These are phyloP conservation scores for Apotomis betuletana DNA, from an alignment of 2,888 invertebrate species.

Conservation along the genomic window DNA sequence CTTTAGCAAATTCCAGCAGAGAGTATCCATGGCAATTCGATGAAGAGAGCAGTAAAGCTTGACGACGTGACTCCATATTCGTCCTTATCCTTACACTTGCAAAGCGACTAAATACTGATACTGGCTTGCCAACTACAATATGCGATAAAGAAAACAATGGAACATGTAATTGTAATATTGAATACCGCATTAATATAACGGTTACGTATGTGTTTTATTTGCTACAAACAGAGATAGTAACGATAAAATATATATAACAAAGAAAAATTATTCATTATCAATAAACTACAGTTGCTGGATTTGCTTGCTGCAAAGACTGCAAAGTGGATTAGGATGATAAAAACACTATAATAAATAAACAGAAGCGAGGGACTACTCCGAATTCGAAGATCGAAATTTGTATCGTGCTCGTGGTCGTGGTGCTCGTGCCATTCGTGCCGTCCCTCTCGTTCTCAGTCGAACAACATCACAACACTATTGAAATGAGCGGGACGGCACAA, in stretches of 20 bases:
- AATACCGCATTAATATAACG: slow-evolving; percentile 43
- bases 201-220: slow-evolving; percentile 32
- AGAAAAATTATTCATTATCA: background rate
- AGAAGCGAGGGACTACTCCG: too few species aligned
- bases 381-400: too few species aligned
- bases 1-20: slow-evolving; percentile 86
- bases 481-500: too few species aligned
- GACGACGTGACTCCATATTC: slow-evolving; percentile 61
- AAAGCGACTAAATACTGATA: slow-evolving; percentile 8
- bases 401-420: too few species aligned
- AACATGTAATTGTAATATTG: slow-evolving; percentile 19
- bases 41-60: slow-evolving; percentile 87
- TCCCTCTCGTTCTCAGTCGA: too few species aligned
- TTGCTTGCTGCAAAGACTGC: too few species aligned
- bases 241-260: background rate
- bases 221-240: background rate
- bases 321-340: too few species aligned
- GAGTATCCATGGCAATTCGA: slow-evolving; percentile 87
- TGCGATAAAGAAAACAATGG: slow-evolving; percentile 36
- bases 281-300: background rate
- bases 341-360: too few species aligned
- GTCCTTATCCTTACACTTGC: slow-evolving; percentile 13
- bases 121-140: slow-evolving; percentile 15
- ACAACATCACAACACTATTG: too few species aligned
- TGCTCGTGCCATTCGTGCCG: too few species aligned